phyloP scores from a whole-genome alignment of 2,113 vertebrate genomes.

The Bucco capensis region DNA sequence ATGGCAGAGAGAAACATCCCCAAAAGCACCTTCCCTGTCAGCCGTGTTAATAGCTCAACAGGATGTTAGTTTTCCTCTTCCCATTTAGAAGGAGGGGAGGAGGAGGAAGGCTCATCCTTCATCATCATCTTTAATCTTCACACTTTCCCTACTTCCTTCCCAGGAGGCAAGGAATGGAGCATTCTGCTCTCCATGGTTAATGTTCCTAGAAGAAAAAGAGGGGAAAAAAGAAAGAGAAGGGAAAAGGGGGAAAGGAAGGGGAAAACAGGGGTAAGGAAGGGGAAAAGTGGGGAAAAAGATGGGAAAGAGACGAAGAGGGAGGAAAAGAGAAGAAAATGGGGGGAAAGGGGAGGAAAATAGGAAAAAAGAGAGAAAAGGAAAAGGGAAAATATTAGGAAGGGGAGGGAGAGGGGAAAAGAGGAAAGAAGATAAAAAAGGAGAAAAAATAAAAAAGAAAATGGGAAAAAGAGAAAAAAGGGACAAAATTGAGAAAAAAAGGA shows the following conservation, averaged over 20 bases:
- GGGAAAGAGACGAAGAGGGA: not conserved
- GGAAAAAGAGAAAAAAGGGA: not conserved
- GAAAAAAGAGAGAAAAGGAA: no score
- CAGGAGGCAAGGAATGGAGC: not conserved
- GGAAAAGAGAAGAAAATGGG: not conserved
- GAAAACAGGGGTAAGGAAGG: not conserved
- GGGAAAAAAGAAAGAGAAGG: no score
- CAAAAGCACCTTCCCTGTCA: not conserved
- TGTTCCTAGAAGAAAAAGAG: no score
- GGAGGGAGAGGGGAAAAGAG: no score
- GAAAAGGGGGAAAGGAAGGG: not conserved
- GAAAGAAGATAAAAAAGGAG: no score
- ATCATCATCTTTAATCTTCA: not conserved
- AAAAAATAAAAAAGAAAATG: no score
- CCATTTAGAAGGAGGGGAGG: not conserved
- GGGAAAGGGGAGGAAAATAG: no score
- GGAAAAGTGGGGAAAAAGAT: not conserved
- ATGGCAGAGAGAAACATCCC: not conserved
- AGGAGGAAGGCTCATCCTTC: not conserved
- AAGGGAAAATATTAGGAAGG: no score
- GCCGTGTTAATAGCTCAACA: not conserved
- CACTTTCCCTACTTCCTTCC: conserved; percentile 7
- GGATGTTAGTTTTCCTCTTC: not conserved
- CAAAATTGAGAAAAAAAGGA: no score
- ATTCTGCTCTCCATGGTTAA: not conserved